phyloP scores from a whole-genome alignment of 2,113 vertebrate genomes.

The Myotis brandtii region DNA sequence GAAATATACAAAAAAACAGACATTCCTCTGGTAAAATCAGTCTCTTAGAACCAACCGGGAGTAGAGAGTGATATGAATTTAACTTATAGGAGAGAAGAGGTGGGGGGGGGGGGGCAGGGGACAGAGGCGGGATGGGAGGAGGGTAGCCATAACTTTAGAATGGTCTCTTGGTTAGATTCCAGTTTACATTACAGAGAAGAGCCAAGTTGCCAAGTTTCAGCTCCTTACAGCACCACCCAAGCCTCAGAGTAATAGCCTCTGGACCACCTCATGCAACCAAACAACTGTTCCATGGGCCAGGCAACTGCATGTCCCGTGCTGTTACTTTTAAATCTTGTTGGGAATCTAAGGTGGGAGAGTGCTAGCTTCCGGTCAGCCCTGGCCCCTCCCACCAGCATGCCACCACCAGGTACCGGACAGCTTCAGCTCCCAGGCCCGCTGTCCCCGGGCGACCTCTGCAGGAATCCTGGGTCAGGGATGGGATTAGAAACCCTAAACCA shows the following conservation, averaged over 20 bases:
- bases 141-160: neutral
- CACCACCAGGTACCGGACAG: neutral
- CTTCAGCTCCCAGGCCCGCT: neutral
- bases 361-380: neutral
- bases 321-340: neutral
- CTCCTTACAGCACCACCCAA: neutral
- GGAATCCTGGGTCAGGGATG: neutral
- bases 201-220: neutral
- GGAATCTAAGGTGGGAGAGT: neutral
- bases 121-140: neutral
- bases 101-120: accelerated
- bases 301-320: neutral
- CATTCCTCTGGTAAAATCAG: neutral
- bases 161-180: neutral
- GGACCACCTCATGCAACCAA: neutral
- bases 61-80: neutral
- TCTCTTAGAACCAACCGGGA: neutral
- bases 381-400: neutral
- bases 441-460: neutral
- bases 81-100: neutral
- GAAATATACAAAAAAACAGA: neutral
- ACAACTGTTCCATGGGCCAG: neutral
- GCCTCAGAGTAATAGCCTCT: neutral
- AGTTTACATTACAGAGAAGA: neutral
- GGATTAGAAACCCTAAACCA: slow-evolving; percentile 1